Evolutionary conservation across 2,113 vertebrate species (phyloP).

Genomic region (Chaenocephalus aceratus): DNA sequence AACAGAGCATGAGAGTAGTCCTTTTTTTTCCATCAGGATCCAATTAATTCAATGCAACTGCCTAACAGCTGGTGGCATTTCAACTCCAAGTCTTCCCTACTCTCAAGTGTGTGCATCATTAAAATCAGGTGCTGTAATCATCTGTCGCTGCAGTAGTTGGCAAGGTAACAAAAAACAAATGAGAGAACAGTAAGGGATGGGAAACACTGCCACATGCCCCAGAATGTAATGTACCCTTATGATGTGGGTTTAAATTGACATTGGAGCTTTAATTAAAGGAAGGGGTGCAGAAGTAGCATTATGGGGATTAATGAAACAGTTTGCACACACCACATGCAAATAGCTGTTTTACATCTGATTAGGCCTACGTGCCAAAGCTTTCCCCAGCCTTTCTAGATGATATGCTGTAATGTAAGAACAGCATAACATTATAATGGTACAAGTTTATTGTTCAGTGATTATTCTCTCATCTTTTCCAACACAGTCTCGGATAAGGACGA

Average conservation of each 20-base stretch:
- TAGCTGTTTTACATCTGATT: conserved; percentile 65
- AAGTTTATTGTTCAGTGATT: neutral
- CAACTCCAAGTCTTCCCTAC: conserved; percentile 87
- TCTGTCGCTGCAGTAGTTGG: conserved; percentile 85
- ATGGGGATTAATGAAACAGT: conserved; percentile 81
- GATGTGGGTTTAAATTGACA: conserved; percentile 88
- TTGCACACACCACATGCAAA: conserved; percentile 61
- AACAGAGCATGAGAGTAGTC: conserved; percentile 79
- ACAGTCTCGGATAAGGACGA: conserved; percentile 94
- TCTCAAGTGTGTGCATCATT: conserved; percentile 88
- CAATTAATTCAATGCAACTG: conserved; percentile 88
- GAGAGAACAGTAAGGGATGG: conserved; percentile 81
- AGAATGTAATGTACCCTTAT: conserved; percentile 83
- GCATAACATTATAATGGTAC: neutral
- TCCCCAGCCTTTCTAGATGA: conserved; percentile 29
- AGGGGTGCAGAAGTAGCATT: conserved; percentile 69
- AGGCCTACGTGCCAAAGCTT: conserved; percentile 38
- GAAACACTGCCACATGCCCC: conserved; percentile 81
- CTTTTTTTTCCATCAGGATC: conserved; percentile 82
- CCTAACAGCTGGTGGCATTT: conserved; percentile 90
- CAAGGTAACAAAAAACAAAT: conserved; percentile 87
- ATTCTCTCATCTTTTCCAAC: neutral
- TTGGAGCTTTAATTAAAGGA: conserved; percentile 86
- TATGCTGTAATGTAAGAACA: neutral
- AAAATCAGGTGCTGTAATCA: conserved; percentile 88